Evolutionary conservation across 2,888 invertebrate genomes (phyloP).

Genomic region (Meloe dianella): DNA sequence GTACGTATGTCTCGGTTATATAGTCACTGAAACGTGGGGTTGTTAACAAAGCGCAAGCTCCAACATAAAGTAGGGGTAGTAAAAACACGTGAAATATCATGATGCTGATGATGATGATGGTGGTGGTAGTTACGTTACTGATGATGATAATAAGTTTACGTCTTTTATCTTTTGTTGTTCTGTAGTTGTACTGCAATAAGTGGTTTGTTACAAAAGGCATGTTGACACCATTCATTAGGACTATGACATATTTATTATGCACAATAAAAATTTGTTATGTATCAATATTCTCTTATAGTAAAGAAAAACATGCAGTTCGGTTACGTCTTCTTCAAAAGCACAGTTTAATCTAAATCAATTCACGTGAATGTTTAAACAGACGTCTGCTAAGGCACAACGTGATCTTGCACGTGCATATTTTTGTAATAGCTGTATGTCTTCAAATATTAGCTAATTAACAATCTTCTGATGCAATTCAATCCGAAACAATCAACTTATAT

Average conservation of each 20-base stretch:
- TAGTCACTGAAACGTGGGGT: slow-evolving; percentile 48
- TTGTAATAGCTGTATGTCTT: not conserved
- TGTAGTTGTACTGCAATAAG: not conserved
- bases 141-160: too few relatives aligned
- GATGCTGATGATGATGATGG: not conserved
- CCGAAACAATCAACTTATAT: too few relatives aligned
- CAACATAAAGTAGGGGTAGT: slow-evolving; percentile 24
- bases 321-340: not conserved
- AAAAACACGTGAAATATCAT: slow-evolving; percentile 32
- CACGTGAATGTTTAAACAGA: slow-evolving; percentile 22
- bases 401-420: slow-evolving; percentile 3
- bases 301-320: too few relatives aligned
- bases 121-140: not conserved
- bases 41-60: slow-evolving; percentile 43
- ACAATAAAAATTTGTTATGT: too few relatives aligned
- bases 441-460: not conserved
- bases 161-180: too few relatives aligned
- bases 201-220: too few relatives aligned
- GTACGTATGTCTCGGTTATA: slow-evolving; percentile 49
- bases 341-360: not conserved
- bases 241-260: too few relatives aligned
- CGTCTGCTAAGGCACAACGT: not conserved
- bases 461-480: not conserved
- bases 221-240: too few relatives aligned
- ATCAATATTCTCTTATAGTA: too few relatives aligned